Conservation (phyloP, 2,113 vertebrate species). For the Istiophorus platypterus region DNA sequence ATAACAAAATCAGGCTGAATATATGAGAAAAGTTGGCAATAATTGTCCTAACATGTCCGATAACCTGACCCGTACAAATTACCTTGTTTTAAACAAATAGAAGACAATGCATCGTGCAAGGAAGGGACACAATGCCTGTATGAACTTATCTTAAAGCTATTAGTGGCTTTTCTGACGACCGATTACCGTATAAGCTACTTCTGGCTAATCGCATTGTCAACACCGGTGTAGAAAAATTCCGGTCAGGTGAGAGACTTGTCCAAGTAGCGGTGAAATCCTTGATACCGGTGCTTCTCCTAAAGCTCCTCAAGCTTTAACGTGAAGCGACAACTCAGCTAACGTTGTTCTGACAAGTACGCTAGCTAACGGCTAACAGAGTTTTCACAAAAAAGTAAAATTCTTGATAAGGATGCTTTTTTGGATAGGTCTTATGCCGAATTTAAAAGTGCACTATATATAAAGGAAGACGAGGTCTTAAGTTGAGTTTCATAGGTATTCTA, state of each 20-base stretch:
- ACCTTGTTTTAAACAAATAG: not conserved
- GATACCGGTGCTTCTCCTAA: not conserved
- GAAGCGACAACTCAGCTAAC: too few relatives aligned
- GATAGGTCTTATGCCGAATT: not conserved
- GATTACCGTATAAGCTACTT: not conserved
- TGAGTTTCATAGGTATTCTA: rapidly evolving
- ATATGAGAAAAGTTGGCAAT: too few relatives aligned
- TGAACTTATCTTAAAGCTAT: not conserved
- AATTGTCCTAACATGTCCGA: too few relatives aligned
- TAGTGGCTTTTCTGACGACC: not conserved
- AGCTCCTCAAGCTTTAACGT: too few relatives aligned
- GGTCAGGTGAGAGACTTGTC: not conserved
- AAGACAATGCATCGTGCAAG: too few relatives aligned
- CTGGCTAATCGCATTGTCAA: not conserved
- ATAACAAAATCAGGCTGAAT: too few relatives aligned
- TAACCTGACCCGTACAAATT: not conserved
- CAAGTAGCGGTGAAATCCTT: not conserved
- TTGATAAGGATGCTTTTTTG: not conserved
- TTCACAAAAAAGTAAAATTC: not conserved
- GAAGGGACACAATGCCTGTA: too few relatives aligned
- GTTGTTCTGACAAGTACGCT: not conserved
- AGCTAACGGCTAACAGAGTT: not conserved
- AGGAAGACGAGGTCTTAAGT: rapidly evolving
- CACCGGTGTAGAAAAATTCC: not conserved
- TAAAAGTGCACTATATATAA: not conserved